A percentile compares a stretch with the other conserved stretches of the same genome.
phyloP scores from a whole-genome alignment of 92 coral and sea anemone species.

The Epizoanthus illoricatus region DNA sequence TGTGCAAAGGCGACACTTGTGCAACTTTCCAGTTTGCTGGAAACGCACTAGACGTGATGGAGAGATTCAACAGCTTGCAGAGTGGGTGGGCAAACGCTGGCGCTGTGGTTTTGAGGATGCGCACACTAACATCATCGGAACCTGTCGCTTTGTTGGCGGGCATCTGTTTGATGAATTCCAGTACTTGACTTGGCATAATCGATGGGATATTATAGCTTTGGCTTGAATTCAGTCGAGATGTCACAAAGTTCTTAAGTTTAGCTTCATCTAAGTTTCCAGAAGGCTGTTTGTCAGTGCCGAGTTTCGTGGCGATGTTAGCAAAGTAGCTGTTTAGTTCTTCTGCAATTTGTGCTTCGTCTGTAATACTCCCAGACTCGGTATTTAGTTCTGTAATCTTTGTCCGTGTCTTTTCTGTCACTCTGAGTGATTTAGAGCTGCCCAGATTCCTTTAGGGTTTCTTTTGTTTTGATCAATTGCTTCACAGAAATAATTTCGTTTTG shows the following conservation, averaged over 20 bases:
- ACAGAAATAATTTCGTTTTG: constrained; percentile 40
- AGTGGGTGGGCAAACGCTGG: constrained; percentile 35
- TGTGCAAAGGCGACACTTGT: constrained; percentile 38
- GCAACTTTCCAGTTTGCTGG: constrained; percentile 50
- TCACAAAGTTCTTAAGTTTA: background rate
- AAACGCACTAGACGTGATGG: background rate
- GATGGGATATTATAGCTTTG: constrained; percentile 24
- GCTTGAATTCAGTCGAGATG: too few relatives aligned
- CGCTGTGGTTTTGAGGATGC: constrained; percentile 20
- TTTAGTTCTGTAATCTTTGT: background rate
- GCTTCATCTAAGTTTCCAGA: background rate
- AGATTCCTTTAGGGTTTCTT: constrained; percentile 47
- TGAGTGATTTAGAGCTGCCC: constrained; percentile 44
- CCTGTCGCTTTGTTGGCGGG: constrained; percentile 16
- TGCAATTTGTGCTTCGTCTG: too few relatives aligned
- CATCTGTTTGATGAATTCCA: constrained; percentile 7
- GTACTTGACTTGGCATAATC: constrained; percentile 31
- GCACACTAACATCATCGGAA: constrained; percentile 20
- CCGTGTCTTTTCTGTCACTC: constrained; percentile 7
- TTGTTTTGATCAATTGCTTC: constrained; percentile 47
- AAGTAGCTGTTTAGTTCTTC: too few relatives aligned
- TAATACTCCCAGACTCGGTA: too few relatives aligned
- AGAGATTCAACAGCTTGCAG: constrained; percentile 3
- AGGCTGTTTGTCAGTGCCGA: too few relatives aligned
- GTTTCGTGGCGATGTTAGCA: too few relatives aligned